These are phyloP conservation scores for Arrhopalites spinosus DNA, from an alignment of 2,888 invertebrate species.

Conservation along the genomic window DNA sequence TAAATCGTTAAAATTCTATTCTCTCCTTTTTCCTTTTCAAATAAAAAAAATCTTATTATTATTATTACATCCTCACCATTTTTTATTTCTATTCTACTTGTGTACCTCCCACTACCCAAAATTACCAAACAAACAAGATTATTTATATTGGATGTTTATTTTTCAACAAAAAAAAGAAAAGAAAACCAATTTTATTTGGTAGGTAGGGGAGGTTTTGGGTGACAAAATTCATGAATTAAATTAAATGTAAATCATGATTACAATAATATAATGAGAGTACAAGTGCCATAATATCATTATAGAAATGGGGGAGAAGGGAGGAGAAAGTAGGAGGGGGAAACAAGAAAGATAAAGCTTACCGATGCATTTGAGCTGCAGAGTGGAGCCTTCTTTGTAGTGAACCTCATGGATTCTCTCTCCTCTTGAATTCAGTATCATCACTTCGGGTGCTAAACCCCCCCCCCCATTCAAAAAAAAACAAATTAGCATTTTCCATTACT, in stretches of 20 bases:
- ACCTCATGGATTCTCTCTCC: conserved; percentile 70
- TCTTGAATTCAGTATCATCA: conserved; percentile 71
- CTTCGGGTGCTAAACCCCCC: conserved; percentile 67
- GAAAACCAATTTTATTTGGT: background rate
- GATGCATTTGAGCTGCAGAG: conserved; percentile 70
- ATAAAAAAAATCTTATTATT: too few relatives aligned
- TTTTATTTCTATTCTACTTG: background rate
- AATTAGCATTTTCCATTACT: conserved; percentile 41
- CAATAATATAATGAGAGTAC: conserved; percentile 9
- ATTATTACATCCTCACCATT: background rate
- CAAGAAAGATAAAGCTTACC: conserved; percentile 53
- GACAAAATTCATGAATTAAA: conserved; percentile 32
- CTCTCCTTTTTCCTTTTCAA: background rate
- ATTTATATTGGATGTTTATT: background rate
- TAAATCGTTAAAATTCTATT: background rate
- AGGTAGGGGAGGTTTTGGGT: background rate
- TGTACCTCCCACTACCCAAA: background rate
- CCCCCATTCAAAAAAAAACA: conserved; percentile 1
- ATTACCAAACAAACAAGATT: background rate
- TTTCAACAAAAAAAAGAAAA: background rate
- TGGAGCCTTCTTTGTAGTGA: conserved; percentile 72
- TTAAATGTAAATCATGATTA: conserved; percentile 33
- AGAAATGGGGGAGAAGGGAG: background rate
- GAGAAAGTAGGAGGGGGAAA: background rate
- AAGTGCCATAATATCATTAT: background rate